phyloP scores from a whole-genome alignment of 2,797 vertebrate genomes.

The Hyperoplus lanceolatus region DNA sequence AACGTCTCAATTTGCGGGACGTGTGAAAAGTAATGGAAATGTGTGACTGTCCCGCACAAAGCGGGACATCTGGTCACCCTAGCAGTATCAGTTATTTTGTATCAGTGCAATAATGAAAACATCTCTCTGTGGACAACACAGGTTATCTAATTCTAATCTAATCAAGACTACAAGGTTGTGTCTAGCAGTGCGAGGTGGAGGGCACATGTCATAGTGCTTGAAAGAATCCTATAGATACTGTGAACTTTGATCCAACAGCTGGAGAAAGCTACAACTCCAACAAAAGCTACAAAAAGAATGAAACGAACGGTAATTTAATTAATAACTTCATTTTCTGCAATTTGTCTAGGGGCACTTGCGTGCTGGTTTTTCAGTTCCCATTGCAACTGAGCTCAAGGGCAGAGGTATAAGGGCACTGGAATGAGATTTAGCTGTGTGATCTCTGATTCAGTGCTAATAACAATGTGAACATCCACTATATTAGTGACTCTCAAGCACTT shows the following conservation, averaged over 20 bases:
- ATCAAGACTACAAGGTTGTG: conserved; percentile 15
- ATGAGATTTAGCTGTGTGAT: conserved; percentile 58
- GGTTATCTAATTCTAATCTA: background rate
- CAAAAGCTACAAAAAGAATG: conserved; percentile 31
- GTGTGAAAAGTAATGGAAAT: no score
- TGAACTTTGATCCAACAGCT: conserved; percentile 56
- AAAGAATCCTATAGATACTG: conserved; percentile 16
- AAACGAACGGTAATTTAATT: conserved; percentile 66
- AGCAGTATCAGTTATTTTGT: no score
- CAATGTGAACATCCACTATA: conserved; percentile 66
- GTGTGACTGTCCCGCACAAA: no score
- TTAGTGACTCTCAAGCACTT: conserved; percentile 46
- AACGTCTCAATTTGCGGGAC: no score
- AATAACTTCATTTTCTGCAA: conserved; percentile 60
- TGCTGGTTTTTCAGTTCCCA: conserved; percentile 66
- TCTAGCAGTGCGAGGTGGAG: conserved; percentile 26
- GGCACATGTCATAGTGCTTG: conserved; percentile 37
- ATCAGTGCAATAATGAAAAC: background rate
- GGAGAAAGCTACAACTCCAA: conserved; percentile 22
- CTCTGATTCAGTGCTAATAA: conserved; percentile 55
- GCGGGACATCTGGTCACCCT: no score
- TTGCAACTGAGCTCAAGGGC: conserved; percentile 59
- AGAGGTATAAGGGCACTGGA: conserved; percentile 32
- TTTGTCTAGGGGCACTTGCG: conserved; percentile 62
- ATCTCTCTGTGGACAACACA: background rate